Percentiles rank a stretch among this genome's conserved stretches.
Evolutionary conservation across 1,140 invertebrate species (phyloP).

Genomic region (Melipona quadrifasciata): DNA sequence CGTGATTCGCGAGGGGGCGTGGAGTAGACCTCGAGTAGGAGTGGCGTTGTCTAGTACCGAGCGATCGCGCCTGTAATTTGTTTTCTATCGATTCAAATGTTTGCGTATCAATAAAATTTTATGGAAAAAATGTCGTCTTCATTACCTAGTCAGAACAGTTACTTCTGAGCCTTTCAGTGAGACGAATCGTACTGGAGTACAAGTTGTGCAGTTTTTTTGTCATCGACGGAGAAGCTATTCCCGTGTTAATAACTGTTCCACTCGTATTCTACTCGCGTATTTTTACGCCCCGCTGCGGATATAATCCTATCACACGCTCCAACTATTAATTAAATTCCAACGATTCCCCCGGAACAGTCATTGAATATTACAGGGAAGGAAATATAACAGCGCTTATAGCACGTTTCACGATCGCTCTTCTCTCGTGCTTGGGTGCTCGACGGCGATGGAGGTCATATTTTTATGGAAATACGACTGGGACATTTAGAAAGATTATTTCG

Average conservation of each 20-base stretch:
- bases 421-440: background rate
- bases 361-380: background rate
- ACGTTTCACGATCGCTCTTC: background rate
- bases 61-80: too few relatives aligned
- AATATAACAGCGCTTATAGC: background rate
- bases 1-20: too few relatives aligned
- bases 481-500: background rate
- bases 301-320: background rate
- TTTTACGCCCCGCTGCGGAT: background rate
- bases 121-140: too few relatives aligned
- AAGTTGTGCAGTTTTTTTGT: too few relatives aligned
- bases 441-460: background rate
- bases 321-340: constrained; percentile 38
- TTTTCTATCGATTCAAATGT: too few relatives aligned
- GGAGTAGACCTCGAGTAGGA: too few relatives aligned
- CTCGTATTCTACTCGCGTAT: background rate
- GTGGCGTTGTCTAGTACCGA: too few relatives aligned
- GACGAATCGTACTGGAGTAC: too few relatives aligned
- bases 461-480: background rate
- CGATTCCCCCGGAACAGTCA: background rate
- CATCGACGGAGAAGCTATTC: background rate
- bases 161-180: too few relatives aligned
- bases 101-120: too few relatives aligned
- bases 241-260: background rate
- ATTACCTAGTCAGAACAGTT: too few relatives aligned